These are phyloP conservation scores for Theonella swinhoei DNA, from an alignment of 37 sponge, comb jelly and placozoan genomes.

Conservation along the genomic window DNA sequence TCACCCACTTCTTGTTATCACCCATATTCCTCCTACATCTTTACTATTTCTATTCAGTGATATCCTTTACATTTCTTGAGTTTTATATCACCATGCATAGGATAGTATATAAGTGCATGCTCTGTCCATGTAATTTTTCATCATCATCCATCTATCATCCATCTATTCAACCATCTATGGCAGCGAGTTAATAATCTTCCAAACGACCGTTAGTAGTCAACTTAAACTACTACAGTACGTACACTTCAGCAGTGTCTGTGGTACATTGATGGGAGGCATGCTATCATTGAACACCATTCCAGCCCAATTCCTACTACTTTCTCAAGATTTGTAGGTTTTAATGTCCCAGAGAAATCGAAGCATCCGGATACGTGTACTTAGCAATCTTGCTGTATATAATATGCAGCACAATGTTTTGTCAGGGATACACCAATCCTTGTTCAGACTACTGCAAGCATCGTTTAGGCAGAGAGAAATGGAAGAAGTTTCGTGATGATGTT, in stretches of 20 bases:
- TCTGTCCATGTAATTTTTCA: too few relatives aligned
- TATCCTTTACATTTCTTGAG: too few relatives aligned
- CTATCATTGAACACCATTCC: not conserved
- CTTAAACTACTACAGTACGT: not conserved
- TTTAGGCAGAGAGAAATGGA: slow-evolving; percentile 8
- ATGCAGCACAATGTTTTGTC: not conserved
- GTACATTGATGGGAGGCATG: slow-evolving; percentile 52
- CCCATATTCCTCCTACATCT: too few relatives aligned
- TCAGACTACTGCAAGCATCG: not conserved
- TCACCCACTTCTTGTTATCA: too few relatives aligned
- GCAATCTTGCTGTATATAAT: slow-evolving; percentile 2
- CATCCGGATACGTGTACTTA: too few relatives aligned
- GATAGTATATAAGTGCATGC: too few relatives aligned
- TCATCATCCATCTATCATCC: too few relatives aligned
- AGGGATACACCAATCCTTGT: slow-evolving; percentile 8
- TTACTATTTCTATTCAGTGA: too few relatives aligned
- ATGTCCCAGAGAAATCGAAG: slow-evolving; percentile 4
- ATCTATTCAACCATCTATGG: too few relatives aligned
- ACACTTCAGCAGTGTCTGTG: slow-evolving; percentile 32
- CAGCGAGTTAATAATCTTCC: too few relatives aligned
- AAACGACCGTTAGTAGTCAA: too few relatives aligned
- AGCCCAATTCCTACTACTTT: not conserved
- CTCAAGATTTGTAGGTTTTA: slow-evolving; percentile 6
- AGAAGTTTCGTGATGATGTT: not conserved
- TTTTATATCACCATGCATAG: too few relatives aligned